Base-by-base conservation (phyloP, 1,140 invertebrate species). In the Leptopilina clavipes region DNA sequence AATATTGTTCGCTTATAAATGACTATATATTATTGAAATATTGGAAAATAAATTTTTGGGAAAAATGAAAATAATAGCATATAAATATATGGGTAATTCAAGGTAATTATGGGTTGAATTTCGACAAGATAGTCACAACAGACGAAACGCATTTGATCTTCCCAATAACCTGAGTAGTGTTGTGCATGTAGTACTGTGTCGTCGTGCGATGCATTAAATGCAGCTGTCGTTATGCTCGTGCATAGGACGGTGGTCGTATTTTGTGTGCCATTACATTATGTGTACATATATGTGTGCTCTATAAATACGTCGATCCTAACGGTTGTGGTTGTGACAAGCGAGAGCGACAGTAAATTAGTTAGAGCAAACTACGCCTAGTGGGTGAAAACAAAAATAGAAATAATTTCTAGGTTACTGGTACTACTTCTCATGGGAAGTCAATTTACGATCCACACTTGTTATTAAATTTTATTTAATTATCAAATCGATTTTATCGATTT, bases 241-340 rank as follows among this genome's bases (percentile, higher is more conserved):
- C 83, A 83, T 75, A 79, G 79, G 83, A 88, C 86, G 82, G 84
- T 52, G 82, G 25, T 77, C 72, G 75, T 78, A 76, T 77, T 45
- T 72, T 80, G 43, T 78, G 73, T 77, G 78, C 81, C 81, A 84
- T 86, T 87, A 86, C 84, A 89, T 88, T 88, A 89, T 88, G 86
- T 87, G 85, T 86, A 89, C 86, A 83, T 40, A 40, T 40, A 40
- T 52, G n/a, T 89, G 87, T 84, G 77, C 85, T 85, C 81, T 86
- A 86, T 88, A 88, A 89, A 87, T 87, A 88, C 84, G 85, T 89
- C 87, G 83, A 88, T 87, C 84, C 88, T 84, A 84, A 83, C 73
- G 80, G 76, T 80, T 80, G 79, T 77, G 81, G 84, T 82, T 82
- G 82, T 81, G 81, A 85, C 85, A 79, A 80, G 71, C 74, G 56